Conservation (phyloP, 2,888 invertebrate species). For the Drosophila diplacantha region DNA sequence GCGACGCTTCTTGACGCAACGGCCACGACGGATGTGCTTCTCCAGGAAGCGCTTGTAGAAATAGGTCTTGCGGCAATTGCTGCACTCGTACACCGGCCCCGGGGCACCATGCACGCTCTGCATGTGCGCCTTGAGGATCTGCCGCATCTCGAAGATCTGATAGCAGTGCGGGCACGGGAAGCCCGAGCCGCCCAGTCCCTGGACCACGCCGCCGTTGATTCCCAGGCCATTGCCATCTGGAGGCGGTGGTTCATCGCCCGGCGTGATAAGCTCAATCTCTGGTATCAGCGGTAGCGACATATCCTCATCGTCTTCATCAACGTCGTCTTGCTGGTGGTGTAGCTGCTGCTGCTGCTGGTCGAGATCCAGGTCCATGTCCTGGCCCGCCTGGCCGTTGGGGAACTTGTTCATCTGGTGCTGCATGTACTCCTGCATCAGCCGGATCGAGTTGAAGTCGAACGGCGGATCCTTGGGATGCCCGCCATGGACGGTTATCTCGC, state of each 20-base stretch:
- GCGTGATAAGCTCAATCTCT: constrained; percentile 76
- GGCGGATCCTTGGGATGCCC: constrained; percentile 42
- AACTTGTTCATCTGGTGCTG: constrained; percentile 74
- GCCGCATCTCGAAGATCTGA: constrained; percentile 76
- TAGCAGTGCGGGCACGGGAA: constrained; percentile 76
- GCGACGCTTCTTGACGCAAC: constrained; percentile 77
- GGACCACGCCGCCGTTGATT: constrained; percentile 11
- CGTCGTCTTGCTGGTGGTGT: constrained; percentile 35
- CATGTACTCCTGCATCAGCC: constrained; percentile 76
- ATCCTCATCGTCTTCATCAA: constrained; percentile 70
- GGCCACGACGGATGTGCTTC: constrained; percentile 76
- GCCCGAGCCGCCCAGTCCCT: constrained; percentile 42
- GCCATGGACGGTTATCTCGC: constrained; percentile 51
- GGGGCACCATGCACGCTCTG: constrained; percentile 76
- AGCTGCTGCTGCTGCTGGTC: constrained; percentile 35
- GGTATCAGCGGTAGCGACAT: constrained; percentile 76
- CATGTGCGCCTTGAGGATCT: constrained; percentile 76
- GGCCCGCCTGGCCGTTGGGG: constrained; percentile 50
- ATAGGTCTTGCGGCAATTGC: constrained; percentile 77
- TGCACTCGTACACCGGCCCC: constrained; percentile 76
- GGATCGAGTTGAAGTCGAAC: constrained; percentile 73
- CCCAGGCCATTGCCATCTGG: constrained; percentile 11
- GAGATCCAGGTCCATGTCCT: constrained; percentile 24
- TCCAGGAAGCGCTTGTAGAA: constrained; percentile 77
- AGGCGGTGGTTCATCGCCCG: constrained; percentile 68